A percentile compares a stretch with the other conserved stretches of the same genome.
phyloP scores from a whole-genome alignment of 2,113 vertebrate genomes.

The Castor canadensis region DNA sequence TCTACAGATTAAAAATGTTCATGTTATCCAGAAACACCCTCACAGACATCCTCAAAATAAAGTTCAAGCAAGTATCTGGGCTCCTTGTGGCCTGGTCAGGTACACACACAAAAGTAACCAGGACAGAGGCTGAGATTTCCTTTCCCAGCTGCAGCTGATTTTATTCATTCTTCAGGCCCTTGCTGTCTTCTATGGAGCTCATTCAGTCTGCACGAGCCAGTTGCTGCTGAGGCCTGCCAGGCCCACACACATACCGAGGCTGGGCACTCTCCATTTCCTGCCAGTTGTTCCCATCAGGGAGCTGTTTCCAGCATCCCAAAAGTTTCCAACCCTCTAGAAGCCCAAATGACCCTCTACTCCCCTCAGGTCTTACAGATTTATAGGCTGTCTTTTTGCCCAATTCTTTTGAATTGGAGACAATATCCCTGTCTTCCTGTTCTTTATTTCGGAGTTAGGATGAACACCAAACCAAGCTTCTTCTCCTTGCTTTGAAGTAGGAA shows the following conservation, averaged over 20 bases:
- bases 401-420: not conserved
- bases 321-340: not conserved
- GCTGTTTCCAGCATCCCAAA: not conserved
- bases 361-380: not conserved
- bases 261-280: not conserved
- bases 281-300: not conserved
- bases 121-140: not conserved
- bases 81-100: not conserved
- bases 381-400: not conserved
- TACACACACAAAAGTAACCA: not conserved
- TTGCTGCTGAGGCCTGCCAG: not conserved
- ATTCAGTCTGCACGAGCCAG: not conserved
- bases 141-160: not conserved
- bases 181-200: not conserved
- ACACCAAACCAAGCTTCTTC: not conserved
- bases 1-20: not conserved
- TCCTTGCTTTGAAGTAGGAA: not conserved
- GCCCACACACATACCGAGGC: not conserved
- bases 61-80: not conserved
- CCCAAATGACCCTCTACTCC: not conserved
- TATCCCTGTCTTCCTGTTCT: not conserved
- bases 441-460: not conserved
- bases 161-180: not conserved
- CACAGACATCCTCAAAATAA: not conserved
- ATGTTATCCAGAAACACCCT: not conserved